Evolutionary conservation across 2,888 invertebrate species (phyloP), one percentile per base, ranked within the genome.

Genomic region (Aporophyla lueneburgensis): DNA sequence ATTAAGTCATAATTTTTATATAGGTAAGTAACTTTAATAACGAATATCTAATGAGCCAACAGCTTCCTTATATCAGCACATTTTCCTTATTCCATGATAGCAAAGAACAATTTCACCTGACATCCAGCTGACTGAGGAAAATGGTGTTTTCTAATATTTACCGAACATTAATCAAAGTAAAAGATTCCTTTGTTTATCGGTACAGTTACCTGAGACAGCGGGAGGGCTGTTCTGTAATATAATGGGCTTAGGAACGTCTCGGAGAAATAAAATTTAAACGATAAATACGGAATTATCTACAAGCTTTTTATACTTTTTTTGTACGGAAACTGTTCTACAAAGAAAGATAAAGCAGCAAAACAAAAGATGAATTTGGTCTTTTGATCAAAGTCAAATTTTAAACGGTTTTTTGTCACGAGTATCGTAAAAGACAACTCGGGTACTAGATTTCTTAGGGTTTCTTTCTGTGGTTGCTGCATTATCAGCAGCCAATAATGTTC

Each of bases 101-200:
- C 68, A 56, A 62, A 69, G 40, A 74, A 58, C 68, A 86, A 83
- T 83, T 74, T 83, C 65, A 69, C 71, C 86, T 83, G 83, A 83
- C 78, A 86, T 74, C 63, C 10, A 61, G 84, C 86, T 78, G 83
- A 86, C 79, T 86, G 62, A 72, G 74, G 84, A 83, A 86, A 83
- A 74, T 74, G 78, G 71, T 83, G 63, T 83, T 83, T 78, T 74
- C 72, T 74, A 63, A 83, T 83, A 83, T 83, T 86, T 83, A 78
- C 71, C 53, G 72, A 83, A 83, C 83, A 83, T 83, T 83, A 86
- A 83, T 83, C 83, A 83, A 83, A 86, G 86, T 86, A 78, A 83
- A 77, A 86, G 78, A 83, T 86, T 77, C 71, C 63, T 78, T 73
- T 83, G 83, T 83, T 83, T 83, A 83, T 83, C 86, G 78, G 77